phyloP scores from a whole-genome alignment of 2,888 invertebrate genomes.

The Leucoma salicis region DNA sequence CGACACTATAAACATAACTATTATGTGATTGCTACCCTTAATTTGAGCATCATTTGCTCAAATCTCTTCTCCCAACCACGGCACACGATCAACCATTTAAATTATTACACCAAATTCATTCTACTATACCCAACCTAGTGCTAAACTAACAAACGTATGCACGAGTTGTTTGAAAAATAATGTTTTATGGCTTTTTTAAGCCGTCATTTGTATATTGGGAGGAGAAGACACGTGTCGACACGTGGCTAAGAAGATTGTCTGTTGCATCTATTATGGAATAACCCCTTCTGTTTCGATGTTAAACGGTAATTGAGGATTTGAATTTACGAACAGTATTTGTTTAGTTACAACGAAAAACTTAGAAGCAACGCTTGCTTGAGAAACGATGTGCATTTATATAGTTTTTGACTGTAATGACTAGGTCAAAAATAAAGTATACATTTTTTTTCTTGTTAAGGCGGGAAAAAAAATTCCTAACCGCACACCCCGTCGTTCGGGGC shows the following conservation, averaged over 20 bases:
- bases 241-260: slow-evolving; percentile 49
- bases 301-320: slow-evolving; percentile 12
- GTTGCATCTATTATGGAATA: slow-evolving; percentile 37
- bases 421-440: no score
- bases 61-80: slow-evolving; percentile 11
- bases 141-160: slow-evolving; percentile 78
- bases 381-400: no score
- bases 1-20: no score
- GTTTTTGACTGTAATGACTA: no score
- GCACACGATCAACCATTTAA: slow-evolving; percentile 35
- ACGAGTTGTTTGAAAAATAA: slow-evolving; percentile 58
- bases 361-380: no score
- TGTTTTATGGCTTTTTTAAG: slow-evolving; percentile 58
- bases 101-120: slow-evolving; percentile 45
- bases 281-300: slow-evolving; percentile 33
- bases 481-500: no score
- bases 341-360: no score
- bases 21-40: not conserved
- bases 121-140: slow-evolving; percentile 36
- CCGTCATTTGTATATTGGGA: slow-evolving; percentile 75
- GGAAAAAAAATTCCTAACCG: no score
- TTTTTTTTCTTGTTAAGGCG: no score
- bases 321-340: not conserved
- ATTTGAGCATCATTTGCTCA: not conserved
- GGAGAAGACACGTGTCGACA: slow-evolving; percentile 61